Evolutionary conservation across 37 sponge, comb jelly and placozoan species (phyloP), one percentile per base, ranked within the genome.

Genomic region (Bolinopsis microptera): DNA sequence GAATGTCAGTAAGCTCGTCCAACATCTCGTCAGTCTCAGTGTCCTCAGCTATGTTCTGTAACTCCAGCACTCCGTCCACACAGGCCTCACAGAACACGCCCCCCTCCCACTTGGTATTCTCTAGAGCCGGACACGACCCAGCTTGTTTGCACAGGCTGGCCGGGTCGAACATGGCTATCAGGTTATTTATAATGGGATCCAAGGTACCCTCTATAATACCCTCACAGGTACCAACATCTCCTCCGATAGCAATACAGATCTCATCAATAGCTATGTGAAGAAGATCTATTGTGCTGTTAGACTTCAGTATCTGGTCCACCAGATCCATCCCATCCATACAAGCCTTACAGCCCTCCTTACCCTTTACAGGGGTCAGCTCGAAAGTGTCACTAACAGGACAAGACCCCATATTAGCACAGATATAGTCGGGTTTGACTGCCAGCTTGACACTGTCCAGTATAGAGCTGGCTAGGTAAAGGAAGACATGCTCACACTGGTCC

Each of bases 321-420:
- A 86, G 41, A 18, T 86, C 90, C 25, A 86, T 9, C 13, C 30
- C 90, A 86, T 39, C 90, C 61, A 86, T 41, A 30, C 90, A 86
- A 34, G 90, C 90, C 35, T 86, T 86, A 48, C 90, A 86, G 9
- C 90, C 90, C 48, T 86, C 90, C 35, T 77, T 34, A 36, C 33
- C 80, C 18, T 34, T 1, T 1, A 77, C 3, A 35, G 1, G 28
- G 35, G 35, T 1, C 18, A 16, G 18, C 21, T 3, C 16, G 30
- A 5, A 3, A 2, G 18, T 24, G 80, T 13, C 80, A 3, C 28
- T 32, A 18, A 22, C 36, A 16, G 80, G 80, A 32, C 80, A 77
- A 32, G 32, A 27, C 32, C 80, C 80, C 18, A 77, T 77, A 8
- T 77, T 27, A 0, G 18, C 80, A 77, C 80, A 77, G 22, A 77